Conservation (phyloP, 2,113 vertebrate genomes). For the Centropus unirufus region DNA sequence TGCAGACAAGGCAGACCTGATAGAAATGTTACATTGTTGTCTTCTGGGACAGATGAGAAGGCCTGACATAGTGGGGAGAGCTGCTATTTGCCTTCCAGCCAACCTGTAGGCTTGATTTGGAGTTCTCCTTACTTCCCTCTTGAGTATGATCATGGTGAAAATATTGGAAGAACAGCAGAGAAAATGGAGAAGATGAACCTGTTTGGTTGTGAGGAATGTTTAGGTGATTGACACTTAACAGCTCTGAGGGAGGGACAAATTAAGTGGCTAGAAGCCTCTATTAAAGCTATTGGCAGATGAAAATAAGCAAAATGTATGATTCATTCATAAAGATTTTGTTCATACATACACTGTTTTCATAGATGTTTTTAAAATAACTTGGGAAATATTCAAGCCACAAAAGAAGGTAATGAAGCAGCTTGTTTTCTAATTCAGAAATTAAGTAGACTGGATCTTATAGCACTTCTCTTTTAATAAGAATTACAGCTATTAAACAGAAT, state of each 20-base stretch:
- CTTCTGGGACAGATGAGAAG: not conserved
- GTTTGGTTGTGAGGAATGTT: not conserved
- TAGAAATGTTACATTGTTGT: not conserved
- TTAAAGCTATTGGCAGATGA: not conserved
- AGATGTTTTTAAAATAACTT: not conserved
- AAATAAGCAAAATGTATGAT: not conserved
- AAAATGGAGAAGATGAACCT: not conserved
- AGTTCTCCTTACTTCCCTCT: not conserved
- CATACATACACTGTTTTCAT: not conserved
- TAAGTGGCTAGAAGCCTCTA: not conserved
- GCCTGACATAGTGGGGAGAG: not conserved
- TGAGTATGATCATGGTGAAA: not conserved
- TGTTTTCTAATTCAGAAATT: not conserved
- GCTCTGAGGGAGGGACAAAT: not conserved
- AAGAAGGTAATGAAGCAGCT: not conserved
- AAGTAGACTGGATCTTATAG: not conserved
- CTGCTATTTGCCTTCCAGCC: not conserved
- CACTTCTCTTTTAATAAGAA: not conserved
- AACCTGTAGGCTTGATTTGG: not conserved
- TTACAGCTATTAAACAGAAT: not conserved
- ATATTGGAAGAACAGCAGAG: not conserved
- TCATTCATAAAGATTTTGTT: not conserved
- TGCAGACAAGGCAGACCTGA: not conserved
- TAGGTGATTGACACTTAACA: not conserved
- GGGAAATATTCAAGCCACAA: not conserved